phyloP scores from a whole-genome alignment of 2,113 vertebrate species.

The Pagrus major region DNA sequence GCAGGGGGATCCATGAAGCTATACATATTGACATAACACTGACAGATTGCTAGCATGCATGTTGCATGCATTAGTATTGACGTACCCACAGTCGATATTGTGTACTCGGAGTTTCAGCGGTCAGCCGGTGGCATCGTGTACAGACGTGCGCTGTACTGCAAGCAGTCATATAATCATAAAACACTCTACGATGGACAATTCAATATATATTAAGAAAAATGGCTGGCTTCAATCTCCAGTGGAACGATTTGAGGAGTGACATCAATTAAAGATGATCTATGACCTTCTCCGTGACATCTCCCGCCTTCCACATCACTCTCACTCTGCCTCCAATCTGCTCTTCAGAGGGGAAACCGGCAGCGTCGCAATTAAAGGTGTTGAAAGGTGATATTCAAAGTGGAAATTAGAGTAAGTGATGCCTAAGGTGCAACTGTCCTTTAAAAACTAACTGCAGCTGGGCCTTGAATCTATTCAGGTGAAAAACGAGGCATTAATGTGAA shows the following conservation, averaged over 20 bases:
- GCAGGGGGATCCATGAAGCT: constrained; percentile 15
- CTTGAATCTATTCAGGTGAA: constrained; percentile 29
- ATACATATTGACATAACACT: constrained; percentile 53
- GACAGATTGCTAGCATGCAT: constrained; percentile 41
- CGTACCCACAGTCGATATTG: constrained; percentile 19
- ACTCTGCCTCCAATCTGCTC: not conserved
- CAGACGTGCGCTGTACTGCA: not conserved
- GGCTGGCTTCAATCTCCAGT: not conserved
- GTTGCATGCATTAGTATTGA: constrained; percentile 41
- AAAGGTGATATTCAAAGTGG: constrained; percentile 15
- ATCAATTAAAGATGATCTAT: constrained; percentile 56
- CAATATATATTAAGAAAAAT: constrained; percentile 13
- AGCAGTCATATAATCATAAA: not conserved
- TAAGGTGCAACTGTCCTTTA: constrained; percentile 16
- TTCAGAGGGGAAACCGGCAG: not conserved
- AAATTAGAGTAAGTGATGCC: constrained; percentile 9
- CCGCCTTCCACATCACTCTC: not conserved
- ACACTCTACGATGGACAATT: not conserved
- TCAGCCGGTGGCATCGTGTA: not conserved
- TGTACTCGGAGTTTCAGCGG: not conserved
- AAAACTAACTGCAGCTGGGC: not conserved
- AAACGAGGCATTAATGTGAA: constrained; percentile 37
- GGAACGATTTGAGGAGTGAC: constrained; percentile 1
- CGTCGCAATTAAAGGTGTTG: not conserved
- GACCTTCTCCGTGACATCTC: not conserved